Base-by-base conservation (phyloP, 2,888 invertebrate genomes). In the Entomobrya multifasciata region DNA sequence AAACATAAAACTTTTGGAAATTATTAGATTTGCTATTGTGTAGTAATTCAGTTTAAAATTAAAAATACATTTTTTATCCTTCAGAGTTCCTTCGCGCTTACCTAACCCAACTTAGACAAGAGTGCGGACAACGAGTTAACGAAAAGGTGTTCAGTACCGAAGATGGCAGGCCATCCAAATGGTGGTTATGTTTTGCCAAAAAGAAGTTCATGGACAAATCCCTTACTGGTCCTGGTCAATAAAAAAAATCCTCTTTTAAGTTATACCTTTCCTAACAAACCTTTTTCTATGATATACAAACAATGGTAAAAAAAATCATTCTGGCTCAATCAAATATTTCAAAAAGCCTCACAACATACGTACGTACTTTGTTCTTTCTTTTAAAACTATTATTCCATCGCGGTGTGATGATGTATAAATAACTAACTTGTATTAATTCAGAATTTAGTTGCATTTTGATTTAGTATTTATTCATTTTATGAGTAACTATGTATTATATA, bases 131-230 rank as follows among this genome's bases (percentile, higher is more conserved):
- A 79, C 94, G 99, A 90, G 95, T 99, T 15, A 95, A 97, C 92
- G 98, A 99, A 87, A 97, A 96, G 93, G 99, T 97, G 1, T 99
- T 97, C 93, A 95, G 95, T 62, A 94, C 95, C 13, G 96, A 96
- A 89, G 97, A 97, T 92, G 98, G 98, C 8, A 98, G 98, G 92
- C 98, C 99, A 10, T 98, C 97, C 92, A 99, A 99, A 93, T 99
- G 99, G 99, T 99, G 99, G 99, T 94, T 99, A 83, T 99, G 99
- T 92, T 99, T 99, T 94, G 96, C 98, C 36, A 98, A 98, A 92
- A 98, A 98, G 95, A 98, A 98, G 94, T 99, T 99, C 93, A 99
- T 99, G 99, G 99, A 99, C 93, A 99, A 99, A 93, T 98, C 98
- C 36, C 94, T 99, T 36, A 96, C 97, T 44, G 97, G 96, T 0